These are phyloP conservation scores for Diphyllodes magnificus DNA, from an alignment of 2,113 vertebrate genomes.

Conservation along the genomic window DNA sequence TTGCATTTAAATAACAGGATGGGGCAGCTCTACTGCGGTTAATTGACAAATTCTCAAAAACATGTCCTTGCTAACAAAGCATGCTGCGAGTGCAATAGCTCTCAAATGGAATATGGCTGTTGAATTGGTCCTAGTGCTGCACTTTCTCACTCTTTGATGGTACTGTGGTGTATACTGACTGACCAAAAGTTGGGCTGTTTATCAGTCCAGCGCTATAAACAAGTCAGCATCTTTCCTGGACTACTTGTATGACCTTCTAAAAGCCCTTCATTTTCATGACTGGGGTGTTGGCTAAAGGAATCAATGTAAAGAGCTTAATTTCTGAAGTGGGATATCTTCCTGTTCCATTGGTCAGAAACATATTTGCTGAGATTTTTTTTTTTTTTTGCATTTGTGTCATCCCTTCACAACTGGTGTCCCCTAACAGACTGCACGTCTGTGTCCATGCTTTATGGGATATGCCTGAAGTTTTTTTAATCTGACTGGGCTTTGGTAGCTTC, in stretches of 20 bases:
- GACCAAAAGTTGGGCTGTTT: background rate
- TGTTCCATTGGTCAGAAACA: background rate
- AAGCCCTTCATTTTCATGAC: background rate
- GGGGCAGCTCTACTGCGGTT: background rate
- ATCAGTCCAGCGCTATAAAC: background rate
- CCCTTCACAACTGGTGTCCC: background rate
- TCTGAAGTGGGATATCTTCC: background rate
- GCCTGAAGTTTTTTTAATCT: background rate
- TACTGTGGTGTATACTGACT: background rate
- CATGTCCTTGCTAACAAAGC: background rate
- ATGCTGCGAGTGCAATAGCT: background rate
- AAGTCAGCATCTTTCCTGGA: background rate
- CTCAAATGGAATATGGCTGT: background rate
- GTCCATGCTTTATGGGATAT: background rate
- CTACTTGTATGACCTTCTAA: background rate
- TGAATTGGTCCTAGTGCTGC: background rate
- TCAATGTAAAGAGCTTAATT: background rate
- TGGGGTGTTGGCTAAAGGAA: background rate
- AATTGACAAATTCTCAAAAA: background rate
- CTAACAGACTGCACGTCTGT: accelerated
- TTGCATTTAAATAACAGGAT: background rate
- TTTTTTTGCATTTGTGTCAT: background rate
- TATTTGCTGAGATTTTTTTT: background rate
- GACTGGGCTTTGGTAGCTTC: background rate
- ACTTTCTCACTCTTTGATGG: background rate